phyloP scores from a whole-genome alignment of 2,888 invertebrate species.

The Watsonalla binaria region DNA sequence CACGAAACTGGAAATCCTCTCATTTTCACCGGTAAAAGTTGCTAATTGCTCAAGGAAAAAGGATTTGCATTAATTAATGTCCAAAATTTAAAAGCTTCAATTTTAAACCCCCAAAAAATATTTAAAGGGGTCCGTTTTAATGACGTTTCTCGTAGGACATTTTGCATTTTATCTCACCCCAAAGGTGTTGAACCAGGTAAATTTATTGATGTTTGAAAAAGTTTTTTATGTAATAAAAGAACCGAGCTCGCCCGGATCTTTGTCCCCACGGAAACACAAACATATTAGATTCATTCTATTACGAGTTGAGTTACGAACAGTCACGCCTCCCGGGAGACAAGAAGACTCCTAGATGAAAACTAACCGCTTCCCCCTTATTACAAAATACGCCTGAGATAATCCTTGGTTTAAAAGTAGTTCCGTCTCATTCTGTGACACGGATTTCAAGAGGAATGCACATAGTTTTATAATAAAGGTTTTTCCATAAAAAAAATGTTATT shows the following conservation, averaged over 20 bases:
- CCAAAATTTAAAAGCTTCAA: conserved; percentile 22
- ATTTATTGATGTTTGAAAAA: not conserved
- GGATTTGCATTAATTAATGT: conserved; percentile 27
- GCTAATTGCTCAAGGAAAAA: conserved; percentile 31
- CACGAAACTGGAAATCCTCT: not conserved
- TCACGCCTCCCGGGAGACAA: too few relatives aligned
- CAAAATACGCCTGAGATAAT: too few relatives aligned
- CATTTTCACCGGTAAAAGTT: conserved; percentile 5
- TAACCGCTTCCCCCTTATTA: not conserved
- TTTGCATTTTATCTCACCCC: not conserved
- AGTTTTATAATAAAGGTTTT: too few relatives aligned
- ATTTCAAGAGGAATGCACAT: too few relatives aligned
- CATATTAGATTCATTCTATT: not conserved
- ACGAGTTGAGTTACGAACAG: not conserved
- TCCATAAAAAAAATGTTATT: too few relatives aligned
- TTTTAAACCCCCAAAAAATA: conserved; percentile 8
- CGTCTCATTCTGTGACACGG: too few relatives aligned
- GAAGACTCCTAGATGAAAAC: too few relatives aligned
- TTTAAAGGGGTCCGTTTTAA: not conserved
- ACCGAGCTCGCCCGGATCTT: not conserved
- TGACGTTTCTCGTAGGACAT: not conserved
- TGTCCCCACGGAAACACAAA: not conserved
- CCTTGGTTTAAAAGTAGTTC: too few relatives aligned
- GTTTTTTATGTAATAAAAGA: not conserved
- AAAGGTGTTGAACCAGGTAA: not conserved